Percentiles rank a stretch among this genome's conserved stretches.
phyloP scores from a whole-genome alignment of 64 coral and sea anemone genomes.

The Actinia tenebrosa region DNA sequence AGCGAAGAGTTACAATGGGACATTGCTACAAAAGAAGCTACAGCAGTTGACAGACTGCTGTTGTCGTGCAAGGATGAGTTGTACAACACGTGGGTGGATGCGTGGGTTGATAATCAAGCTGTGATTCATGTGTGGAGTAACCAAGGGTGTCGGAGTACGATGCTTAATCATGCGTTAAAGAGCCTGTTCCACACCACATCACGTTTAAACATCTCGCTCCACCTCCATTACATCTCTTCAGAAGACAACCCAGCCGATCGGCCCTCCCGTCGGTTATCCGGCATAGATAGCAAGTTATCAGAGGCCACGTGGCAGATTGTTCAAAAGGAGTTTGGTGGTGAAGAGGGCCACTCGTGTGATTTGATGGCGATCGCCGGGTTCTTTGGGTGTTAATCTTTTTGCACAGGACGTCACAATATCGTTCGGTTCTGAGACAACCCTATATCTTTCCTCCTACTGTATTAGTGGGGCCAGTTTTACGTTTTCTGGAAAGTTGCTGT shows the following conservation, averaged over 20 bases:
- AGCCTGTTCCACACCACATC: conserved; percentile 25
- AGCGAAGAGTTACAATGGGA: conserved; percentile 10
- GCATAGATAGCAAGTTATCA: conserved; percentile 4
- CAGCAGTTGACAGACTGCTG: conserved; percentile 8
- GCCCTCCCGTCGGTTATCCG: conserved; percentile 8
- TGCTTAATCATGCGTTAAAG: conserved; percentile 13
- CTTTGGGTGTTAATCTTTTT: conserved; percentile 21
- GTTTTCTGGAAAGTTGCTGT: not conserved
- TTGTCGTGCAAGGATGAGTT: not conserved
- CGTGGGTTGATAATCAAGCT: conserved; percentile 40
- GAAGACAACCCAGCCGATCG: conserved; percentile 12
- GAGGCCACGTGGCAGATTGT: not conserved
- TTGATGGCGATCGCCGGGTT: conserved; percentile 30
- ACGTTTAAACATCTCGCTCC: conserved; percentile 10
- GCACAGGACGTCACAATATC: not conserved
- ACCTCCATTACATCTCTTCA: conserved; percentile 2
- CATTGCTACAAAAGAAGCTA: conserved; percentile 31
- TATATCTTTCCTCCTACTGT: conserved; percentile 30
- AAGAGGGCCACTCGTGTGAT: conserved; percentile 22
- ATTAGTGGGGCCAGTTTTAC: conserved; percentile 3
- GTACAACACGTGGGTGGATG: not conserved
- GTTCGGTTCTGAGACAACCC: not conserved
- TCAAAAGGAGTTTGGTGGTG: conserved; percentile 3
- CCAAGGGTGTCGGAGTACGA: conserved; percentile 22
- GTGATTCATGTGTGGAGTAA: conserved; percentile 46